Percentiles rank a stretch among this genome's conserved stretches.
phyloP scores from a whole-genome alignment of 2,113 vertebrate species.

The Mus musculus region DNA sequence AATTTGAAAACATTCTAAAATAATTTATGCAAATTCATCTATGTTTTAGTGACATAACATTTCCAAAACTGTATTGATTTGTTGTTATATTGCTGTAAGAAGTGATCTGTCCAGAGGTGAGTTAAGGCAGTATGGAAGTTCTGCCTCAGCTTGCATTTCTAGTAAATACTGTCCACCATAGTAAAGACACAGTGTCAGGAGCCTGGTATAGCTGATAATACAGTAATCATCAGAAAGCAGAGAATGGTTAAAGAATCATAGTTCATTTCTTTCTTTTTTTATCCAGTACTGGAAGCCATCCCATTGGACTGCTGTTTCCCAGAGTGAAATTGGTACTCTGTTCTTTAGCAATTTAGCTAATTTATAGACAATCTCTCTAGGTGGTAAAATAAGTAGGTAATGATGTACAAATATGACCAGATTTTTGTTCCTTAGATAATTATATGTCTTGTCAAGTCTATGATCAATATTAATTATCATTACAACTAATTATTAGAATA shows the following conservation, averaged over 20 bases:
- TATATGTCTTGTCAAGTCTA: not conserved
- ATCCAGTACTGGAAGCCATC: not conserved
- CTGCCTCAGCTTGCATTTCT: too few relatives aligned
- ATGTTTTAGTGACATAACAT: not conserved
- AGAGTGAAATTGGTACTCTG: not conserved
- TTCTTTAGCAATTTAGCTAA: not conserved
- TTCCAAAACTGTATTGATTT: not conserved
- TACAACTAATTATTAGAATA: constrained; percentile 19
- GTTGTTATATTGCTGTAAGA: not conserved
- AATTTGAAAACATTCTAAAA: not conserved
- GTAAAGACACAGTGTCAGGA: accelerated
- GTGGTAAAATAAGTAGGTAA: not conserved
- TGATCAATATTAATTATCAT: not conserved
- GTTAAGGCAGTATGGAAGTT: not conserved
- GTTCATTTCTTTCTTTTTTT: not conserved
- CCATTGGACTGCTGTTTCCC: not conserved
- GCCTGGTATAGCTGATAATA: too few relatives aligned
- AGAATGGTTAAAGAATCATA: not conserved
- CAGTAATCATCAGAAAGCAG: not conserved
- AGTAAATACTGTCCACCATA: not conserved
- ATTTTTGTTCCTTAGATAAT: not conserved
- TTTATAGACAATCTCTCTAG: not conserved
- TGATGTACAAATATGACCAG: not conserved
- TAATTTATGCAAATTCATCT: not conserved
- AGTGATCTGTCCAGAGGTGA: too few relatives aligned